Base-by-base conservation (phyloP, 1,140 invertebrate genomes). In the Hylaeus volcanicus region DNA sequence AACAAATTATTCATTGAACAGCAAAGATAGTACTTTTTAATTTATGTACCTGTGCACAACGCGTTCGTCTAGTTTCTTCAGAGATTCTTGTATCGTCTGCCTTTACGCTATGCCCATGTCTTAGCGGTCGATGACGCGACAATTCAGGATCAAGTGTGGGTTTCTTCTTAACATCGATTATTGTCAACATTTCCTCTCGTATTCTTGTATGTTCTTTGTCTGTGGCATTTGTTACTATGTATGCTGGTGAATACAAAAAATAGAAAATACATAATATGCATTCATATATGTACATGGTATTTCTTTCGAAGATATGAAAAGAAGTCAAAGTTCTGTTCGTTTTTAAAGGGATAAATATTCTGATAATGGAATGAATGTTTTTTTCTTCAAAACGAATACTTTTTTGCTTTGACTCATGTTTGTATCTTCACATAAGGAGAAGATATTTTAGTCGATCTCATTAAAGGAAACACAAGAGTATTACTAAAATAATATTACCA, bases 21-120 rank as follows among this genome's bases (percentile, higher is more conserved):
- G 26, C 2, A 71, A 66, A 1, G 58, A 43, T 77, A 65, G 2
- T 55, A 3, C 15, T 26, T 41, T 56, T 3, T 56, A 45, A 37
- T 39, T 48, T 37, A 37, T 61, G n/a, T 73, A 92, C 91, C 77
- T 91, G 92, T 3, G 91, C 92, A 68, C 92, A 93, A 48, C 91
- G 89, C 64, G 92, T 90, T 9, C 91, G 86, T 78, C 90, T 90
- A 3, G 89, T 92, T 89, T 93, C 92, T 78, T 93, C 92, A 4
- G 91, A 93, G 37, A 92, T 88, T 89, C 90, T 83, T 5, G 80
- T 85, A 64, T 80, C 86, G n/a, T 82, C 89, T 9, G 66, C 77
- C 41, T 85, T 86, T 48, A 80, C 26, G 60, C 81, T 89, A 11
- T 80, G 70, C 61, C 89, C 88, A 56, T 84, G 79, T 5, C 88